A percentile compares a stretch with the other conserved stretches of the same genome.
phyloP scores from a whole-genome alignment of 2,797 vertebrate species.

The Pterois miles region DNA sequence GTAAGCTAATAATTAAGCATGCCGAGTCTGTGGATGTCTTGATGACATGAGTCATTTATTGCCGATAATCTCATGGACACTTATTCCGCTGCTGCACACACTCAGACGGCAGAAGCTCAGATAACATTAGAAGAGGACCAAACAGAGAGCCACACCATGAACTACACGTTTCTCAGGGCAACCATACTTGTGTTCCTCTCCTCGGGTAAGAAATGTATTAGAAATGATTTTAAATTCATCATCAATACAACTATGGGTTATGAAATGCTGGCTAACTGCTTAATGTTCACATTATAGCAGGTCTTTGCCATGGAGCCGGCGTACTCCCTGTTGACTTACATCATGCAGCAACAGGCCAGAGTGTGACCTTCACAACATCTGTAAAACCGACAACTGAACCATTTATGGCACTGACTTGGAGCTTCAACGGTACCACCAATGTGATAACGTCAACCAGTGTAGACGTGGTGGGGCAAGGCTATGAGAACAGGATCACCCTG shows the following conservation, averaged over 20 bases:
- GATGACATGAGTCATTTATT: conserved; percentile 31
- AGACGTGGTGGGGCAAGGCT: conserved; percentile 16
- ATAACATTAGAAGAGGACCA: background rate
- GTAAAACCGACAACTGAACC: conserved; percentile 14
- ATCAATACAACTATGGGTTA: background rate
- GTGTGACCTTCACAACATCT: conserved; percentile 51
- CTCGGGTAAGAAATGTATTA: conserved; percentile 22
- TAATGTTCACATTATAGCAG: conserved; percentile 8
- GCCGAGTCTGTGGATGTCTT: background rate
- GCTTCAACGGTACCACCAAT: conserved; percentile 18
- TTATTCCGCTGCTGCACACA: background rate
- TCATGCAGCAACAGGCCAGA: conserved; percentile 6
- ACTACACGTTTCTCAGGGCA: background rate
- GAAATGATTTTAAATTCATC: background rate
- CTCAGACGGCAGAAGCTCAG: background rate
- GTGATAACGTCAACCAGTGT: conserved; percentile 14
- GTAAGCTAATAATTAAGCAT: conserved; percentile 41
- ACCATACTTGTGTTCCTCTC: conserved; percentile 31
- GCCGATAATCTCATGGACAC: conserved; percentile 1
- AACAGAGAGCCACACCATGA: conserved; percentile 15
- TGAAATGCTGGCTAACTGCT: background rate
- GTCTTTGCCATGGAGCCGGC: conserved; percentile 34
- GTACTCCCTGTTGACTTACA: conserved; percentile 30
- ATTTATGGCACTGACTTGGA: conserved; percentile 42
- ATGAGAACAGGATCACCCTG: conserved; percentile 49